Percentiles rank a stretch among this genome's conserved stretches.
phyloP scores from a whole-genome alignment of 2,113 vertebrate genomes.

The Oplegnathus fasciatus region DNA sequence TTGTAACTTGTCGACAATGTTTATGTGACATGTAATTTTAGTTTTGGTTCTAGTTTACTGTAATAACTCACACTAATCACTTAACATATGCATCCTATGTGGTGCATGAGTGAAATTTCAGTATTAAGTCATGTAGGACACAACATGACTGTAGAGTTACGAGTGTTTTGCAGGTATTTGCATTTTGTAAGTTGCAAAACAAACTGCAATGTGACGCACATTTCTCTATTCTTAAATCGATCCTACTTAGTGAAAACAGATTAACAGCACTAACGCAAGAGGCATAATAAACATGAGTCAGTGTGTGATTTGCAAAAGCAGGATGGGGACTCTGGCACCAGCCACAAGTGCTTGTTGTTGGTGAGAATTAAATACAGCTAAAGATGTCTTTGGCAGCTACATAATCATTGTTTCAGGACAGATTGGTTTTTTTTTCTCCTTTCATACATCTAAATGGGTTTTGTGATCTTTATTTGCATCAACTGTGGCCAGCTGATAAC shows the following conservation, averaged over 20 bases:
- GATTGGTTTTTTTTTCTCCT: not conserved
- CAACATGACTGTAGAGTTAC: not conserved
- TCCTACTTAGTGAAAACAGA: conserved; percentile 33
- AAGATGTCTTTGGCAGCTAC: conserved; percentile 1
- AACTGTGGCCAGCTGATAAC: not conserved
- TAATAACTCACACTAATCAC: too few species aligned
- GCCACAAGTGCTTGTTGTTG: not conserved
- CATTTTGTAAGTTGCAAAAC: conserved; percentile 11
- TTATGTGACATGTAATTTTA: not conserved
- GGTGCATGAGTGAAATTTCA: not conserved
- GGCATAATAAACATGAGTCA: conserved; percentile 12
- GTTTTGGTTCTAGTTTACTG: too few species aligned
- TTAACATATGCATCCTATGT: not conserved
- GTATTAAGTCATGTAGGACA: not conserved
- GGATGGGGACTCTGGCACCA: not conserved
- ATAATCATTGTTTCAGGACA: not conserved
- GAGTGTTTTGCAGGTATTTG: too few species aligned
- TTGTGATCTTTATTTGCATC: conserved; percentile 6
- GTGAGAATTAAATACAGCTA: conserved; percentile 2
- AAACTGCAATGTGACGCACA: not conserved
- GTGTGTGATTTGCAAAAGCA: conserved; percentile 24
- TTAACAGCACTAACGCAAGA: conserved; percentile 3
- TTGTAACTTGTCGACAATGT: not conserved
- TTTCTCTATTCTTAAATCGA: conserved; percentile 9
- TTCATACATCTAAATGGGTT: not conserved